Base-by-base conservation (phyloP, 1,140 invertebrate species). In the Berghia stephanieae region DNA sequence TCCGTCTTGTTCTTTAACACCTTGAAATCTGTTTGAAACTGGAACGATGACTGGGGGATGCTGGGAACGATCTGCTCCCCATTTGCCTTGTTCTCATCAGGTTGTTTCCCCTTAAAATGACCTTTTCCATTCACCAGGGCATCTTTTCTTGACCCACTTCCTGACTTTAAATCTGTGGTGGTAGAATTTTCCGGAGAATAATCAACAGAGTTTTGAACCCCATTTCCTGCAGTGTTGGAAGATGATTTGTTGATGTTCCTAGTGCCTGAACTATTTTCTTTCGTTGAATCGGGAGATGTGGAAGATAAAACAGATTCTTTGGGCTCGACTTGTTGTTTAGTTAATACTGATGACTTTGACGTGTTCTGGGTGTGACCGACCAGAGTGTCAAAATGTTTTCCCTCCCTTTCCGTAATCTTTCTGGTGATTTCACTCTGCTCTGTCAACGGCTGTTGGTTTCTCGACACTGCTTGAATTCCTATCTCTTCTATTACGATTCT, bases 1-100 rank as follows among this genome's bases (percentile, higher is more conserved):
- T 84, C 79, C 10, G 78, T 77, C 70, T 86, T 83, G 75, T 81
- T 79, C 72, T 84, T 86, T 4, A 89, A 67, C 49, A 81, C 60
- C 80, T 85, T 89, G 88, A 89, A 87, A 90, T 91, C 88, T 87
- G 55, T 75, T 79, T 85, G 83, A 84, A 91, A 89, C 82, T 91
- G 86, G 71, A 78, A 85, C 18, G 83, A 88, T 70, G 84, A 85
- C 52, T 71, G 82, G 77, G 88, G 87, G 5, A 81, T 81, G 18
- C 40, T 73, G 6, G 76, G 74, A 78, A 40, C 21, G 21, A 16
- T 6, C 24, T 10, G 63, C 21, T 16, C 18, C 3, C 21, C 16
- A 38, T 67, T 67, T 40, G 16, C 42, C n/a, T n/a, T n/a, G n/a
- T n/a, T n/a, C n/a, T n/a, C n/a, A n/a, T n/a, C n/a, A n/a, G n/a